phyloP scores from a whole-genome alignment of 1,140 invertebrate species.

The Anoplophora glabripennis region DNA sequence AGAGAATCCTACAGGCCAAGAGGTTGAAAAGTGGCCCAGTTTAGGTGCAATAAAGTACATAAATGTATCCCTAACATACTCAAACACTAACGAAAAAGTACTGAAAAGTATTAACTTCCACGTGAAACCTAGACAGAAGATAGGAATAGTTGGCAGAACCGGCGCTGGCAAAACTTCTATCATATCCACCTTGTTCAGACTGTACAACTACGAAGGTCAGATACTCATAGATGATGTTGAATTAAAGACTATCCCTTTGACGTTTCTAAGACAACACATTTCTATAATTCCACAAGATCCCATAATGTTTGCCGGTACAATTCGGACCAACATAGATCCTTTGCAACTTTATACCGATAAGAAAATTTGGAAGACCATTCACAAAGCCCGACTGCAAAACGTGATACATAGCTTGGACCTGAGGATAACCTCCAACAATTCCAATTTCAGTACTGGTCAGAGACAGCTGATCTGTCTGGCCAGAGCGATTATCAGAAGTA shows the following conservation, averaged over 20 bases:
- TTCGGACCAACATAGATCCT: constrained; percentile 44
- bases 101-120: constrained; percentile 70
- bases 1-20: constrained; percentile 58
- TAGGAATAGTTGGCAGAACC: constrained; percentile 83
- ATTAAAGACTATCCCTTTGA: constrained; percentile 60
- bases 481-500: constrained; percentile 69
- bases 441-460: constrained; percentile 72
- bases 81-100: constrained; percentile 63
- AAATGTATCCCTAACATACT: constrained; percentile 66
- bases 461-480: constrained; percentile 77
- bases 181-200: constrained; percentile 68
- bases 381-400: constrained; percentile 43
- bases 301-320: constrained; percentile 68
- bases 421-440: constrained; percentile 13
- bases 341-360: constrained; percentile 49
- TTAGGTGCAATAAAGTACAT: constrained; percentile 69
- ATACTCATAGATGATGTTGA: constrained; percentile 62
- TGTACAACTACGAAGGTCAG: constrained; percentile 54
- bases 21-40: constrained; percentile 62
- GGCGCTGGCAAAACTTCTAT: constrained; percentile 85
- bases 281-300: constrained; percentile 87
- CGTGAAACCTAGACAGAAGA: constrained; percentile 60
- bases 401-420: constrained; percentile 30
- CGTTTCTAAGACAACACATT: constrained; percentile 71
- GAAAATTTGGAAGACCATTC: constrained; percentile 39